These are phyloP conservation scores for Syrrhaptes paradoxus DNA, from an alignment of 2,113 vertebrate genomes.

Conservation along the genomic window DNA sequence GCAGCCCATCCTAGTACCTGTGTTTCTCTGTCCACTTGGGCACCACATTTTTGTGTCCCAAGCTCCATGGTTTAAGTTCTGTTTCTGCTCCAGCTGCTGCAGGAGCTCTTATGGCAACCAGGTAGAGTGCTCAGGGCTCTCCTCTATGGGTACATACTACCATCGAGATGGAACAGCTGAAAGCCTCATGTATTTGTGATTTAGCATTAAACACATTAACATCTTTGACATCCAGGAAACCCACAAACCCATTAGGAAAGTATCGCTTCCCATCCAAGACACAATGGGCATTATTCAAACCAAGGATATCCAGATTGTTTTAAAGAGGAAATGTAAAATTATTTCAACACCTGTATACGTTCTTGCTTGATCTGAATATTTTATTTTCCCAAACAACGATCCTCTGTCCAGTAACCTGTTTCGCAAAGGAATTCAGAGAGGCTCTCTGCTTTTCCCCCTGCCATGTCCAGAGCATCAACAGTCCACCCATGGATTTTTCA, in stretches of 20 bases:
- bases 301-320: rapidly evolving
- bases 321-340: neutral
- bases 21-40: rapidly evolving
- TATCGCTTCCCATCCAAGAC: neutral
- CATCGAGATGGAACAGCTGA: neutral
- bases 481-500: neutral
- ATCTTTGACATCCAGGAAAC: neutral
- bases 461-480: neutral
- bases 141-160: neutral
- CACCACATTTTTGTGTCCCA: rapidly evolving
- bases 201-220: neutral
- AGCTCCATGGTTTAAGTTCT: neutral
- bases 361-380: neutral
- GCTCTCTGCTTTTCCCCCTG: neutral
- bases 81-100: neutral
- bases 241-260: neutral
- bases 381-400: neutral
- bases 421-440: neutral
- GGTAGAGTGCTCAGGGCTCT: neutral
- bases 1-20: neutral
- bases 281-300: neutral
- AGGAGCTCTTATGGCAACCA: neutral
- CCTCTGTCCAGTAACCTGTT: neutral
- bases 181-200: neutral
- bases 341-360: neutral